Percentiles rank a stretch among this genome's conserved stretches.
These are phyloP conservation scores for Drosophila heteroneura DNA, from an alignment of 2,888 invertebrate species.

Conservation along the genomic window DNA sequence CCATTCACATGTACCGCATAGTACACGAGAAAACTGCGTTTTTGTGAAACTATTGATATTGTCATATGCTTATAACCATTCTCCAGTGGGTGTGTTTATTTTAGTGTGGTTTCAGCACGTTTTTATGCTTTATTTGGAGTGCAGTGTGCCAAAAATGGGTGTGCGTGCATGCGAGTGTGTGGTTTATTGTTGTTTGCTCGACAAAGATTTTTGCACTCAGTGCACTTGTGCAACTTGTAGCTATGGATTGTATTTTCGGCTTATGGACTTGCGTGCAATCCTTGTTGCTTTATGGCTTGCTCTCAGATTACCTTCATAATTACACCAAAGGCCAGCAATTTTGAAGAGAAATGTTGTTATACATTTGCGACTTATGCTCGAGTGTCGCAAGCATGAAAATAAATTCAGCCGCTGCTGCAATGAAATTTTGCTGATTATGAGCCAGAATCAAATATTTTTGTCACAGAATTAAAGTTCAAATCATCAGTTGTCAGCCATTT, in stretches of 20 bases:
- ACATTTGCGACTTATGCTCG: not conserved
- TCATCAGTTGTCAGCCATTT: not conserved
- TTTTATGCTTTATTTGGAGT: constrained; percentile 43
- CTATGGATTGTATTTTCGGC: constrained; percentile 11
- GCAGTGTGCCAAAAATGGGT: constrained; percentile 10
- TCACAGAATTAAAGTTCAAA: not conserved
- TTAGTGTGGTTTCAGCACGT: constrained; percentile 44
- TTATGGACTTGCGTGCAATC: constrained; percentile 15
- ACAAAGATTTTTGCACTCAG: constrained; percentile 31
- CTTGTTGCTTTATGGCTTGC: constrained; percentile 10
- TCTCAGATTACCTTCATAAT: constrained; percentile 13
- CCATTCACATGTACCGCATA: constrained; percentile 68
- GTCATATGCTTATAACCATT: constrained; percentile 66
- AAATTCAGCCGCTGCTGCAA: not conserved
- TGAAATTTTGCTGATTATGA: not conserved
- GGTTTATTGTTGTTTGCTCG: constrained; percentile 45
- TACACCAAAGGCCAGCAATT: constrained; percentile 8
- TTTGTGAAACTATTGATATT: constrained; percentile 62
- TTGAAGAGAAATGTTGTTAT: not conserved
- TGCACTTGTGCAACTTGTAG: constrained; percentile 14
- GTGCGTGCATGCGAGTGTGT: not conserved
- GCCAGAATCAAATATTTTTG: not conserved
- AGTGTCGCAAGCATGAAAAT: not conserved
- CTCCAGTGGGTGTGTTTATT: constrained; percentile 29
- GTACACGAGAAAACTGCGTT: constrained; percentile 58